Evolutionary conservation across 1,140 invertebrate genomes (phyloP), one percentile per base, ranked within the genome.

Genomic region (Matsumurasca onukii): DNA sequence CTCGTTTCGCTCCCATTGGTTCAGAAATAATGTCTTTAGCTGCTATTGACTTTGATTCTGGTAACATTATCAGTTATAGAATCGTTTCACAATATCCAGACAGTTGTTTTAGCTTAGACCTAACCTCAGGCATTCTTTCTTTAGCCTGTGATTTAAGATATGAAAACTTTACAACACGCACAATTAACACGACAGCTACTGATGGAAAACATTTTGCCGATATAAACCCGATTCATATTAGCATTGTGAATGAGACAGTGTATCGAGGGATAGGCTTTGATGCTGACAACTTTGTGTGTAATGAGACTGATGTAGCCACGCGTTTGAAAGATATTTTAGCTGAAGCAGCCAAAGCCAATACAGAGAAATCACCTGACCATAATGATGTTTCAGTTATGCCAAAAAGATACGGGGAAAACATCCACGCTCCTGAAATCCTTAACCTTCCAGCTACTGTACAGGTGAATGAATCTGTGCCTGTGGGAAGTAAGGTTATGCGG

Each of bases 191-290:
- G 1, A 93, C 93, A 0, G 94, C 95, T 0, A 95, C 91, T 0
- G 96, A 98, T 77, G 92, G 93, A 0, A 91, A 90, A 0, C 92
- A 95, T 76, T 95, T 94, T 76, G 91, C 93, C 0, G 93, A 96
- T 77, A 86, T 91, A 0, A 86, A 89, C 63, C 83, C 83, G 22
- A 82, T 95, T 3, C 83, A 84, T 51, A 83, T 95, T 25, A 86
- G 91, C 69, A 79, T 95, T 30, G 86, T 91, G 15, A 86, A 86
- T 48, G 82, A 83, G 1, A 86, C 86, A 59, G 77, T 80, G 57
- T 75, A 72, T 49, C 12, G 30, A 5, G 13, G 34, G 31, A 17
- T 74, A 76, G 12, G 29, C 72, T 63, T 68, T 72, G 83, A 85
- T 59, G 76, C 76, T 3, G 88, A 84, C 1, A 82, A 83, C 0